Evolutionary conservation across 2,888 invertebrate genomes (phyloP), one percentile per base, ranked within the genome.

Genomic region (Rhodophaea formosa): DNA sequence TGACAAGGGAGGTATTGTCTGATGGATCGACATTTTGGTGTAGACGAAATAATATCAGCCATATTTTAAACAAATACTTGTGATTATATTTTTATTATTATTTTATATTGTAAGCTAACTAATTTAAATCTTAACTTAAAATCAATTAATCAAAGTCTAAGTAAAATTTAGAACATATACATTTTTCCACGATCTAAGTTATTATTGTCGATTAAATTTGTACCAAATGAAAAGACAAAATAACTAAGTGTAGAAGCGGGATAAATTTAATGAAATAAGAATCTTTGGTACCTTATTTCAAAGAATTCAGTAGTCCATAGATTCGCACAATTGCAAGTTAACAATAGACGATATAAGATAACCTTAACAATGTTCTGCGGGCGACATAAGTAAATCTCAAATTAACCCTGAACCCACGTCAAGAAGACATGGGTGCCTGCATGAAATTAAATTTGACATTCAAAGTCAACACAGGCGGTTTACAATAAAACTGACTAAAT

Each of bases 381-480:
- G n/a, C 45, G 54, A 54, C 54, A 32, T 32, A 7, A 54, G 53
- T 12, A 45, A 55, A 55, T 55, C 54, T 53, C 45, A 46, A 51
- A 51, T 51, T 51, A 51, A 39, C 17, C 10, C 35, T 14, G 10
- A 29, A 55, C 54, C 54, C 45, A 46, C 35, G 17, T 55, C 54
- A 55, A 35, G 54, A 1, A 55, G 45, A 55, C 32, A 17, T 35
- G 54, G 54, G 54, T 55, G 16, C 30, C 12, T 30, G 46, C 12
- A 45, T 44, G 53, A 44, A 53, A 54, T 45, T 55, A 14, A 46
- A 55, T 55, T 43, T 55, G 45, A 45, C 35, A 42, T 53, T 42
- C 7, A 12, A 8, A 14, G 35, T 51, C 35, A 12, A 39, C 51
- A 7, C 39, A 16, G 51, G 14, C 8, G 39, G 8, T 35, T 15